These are phyloP conservation scores for Anastatus disparis DNA, from an alignment of 1,140 invertebrate genomes.

Conservation along the genomic window DNA sequence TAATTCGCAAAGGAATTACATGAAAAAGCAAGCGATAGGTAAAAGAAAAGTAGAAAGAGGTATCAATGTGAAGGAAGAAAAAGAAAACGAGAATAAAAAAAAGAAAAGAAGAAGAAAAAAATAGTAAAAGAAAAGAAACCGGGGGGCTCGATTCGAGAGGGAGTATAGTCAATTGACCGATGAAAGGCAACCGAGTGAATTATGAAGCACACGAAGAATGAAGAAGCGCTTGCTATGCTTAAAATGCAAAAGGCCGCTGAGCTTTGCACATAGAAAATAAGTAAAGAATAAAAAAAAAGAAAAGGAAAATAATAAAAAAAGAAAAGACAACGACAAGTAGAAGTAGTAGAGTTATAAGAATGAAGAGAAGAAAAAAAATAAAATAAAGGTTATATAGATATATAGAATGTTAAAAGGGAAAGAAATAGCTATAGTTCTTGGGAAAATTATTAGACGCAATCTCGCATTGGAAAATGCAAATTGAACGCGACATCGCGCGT, in stretches of 20 bases:
- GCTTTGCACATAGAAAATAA: not conserved
- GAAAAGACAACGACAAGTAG: not conserved
- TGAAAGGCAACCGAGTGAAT: conserved; percentile 18
- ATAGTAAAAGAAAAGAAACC: not conserved
- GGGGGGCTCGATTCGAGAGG: not conserved
- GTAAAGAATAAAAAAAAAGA: too few species aligned
- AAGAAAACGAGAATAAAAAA: too few species aligned
- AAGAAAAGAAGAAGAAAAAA: too few species aligned
- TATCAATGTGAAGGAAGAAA: not conserved
- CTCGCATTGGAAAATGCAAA: conserved; percentile 26
- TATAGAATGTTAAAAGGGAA: too few species aligned
- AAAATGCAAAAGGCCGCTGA: conserved; percentile 14
- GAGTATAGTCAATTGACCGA: conserved; percentile 24
- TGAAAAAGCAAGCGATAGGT: too few species aligned
- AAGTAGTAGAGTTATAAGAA: too few species aligned
- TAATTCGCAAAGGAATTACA: not conserved
- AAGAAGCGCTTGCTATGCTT: not conserved
- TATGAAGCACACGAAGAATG: conserved; percentile 8
- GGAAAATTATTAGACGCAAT: conserved; percentile 33
- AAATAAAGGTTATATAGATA: too few species aligned
- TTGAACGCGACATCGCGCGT: not conserved
- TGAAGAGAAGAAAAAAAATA: too few species aligned
- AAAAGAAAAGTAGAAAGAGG: too few species aligned
- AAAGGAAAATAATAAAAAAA: not conserved
- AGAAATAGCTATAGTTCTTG: not conserved